Conservation (phyloP, 2,888 invertebrate species). For the Metallyticus violacea region DNA sequence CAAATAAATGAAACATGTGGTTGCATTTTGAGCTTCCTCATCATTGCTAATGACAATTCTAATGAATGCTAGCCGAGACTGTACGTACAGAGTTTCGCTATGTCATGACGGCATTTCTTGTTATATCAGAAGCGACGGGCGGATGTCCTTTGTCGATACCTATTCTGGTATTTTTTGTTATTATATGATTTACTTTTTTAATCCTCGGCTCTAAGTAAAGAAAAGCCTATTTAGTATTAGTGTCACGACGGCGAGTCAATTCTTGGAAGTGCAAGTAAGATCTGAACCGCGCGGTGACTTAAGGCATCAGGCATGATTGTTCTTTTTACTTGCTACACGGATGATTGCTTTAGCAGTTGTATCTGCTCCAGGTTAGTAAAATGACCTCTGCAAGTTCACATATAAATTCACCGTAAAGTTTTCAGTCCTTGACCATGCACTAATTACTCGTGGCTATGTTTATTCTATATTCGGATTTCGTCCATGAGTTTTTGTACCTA, state of each 20-base stretch:
- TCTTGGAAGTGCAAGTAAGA: background rate
- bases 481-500: no score
- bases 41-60: background rate
- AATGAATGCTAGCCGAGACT: background rate
- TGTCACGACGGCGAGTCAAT: background rate
- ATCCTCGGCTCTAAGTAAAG: background rate
- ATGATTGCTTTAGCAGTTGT: background rate
- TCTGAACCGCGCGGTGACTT: background rate
- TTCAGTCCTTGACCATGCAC: background rate
- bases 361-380: background rate
- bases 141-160: slow-evolving; percentile 14
- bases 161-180: background rate
- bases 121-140: background rate
- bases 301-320: background rate
- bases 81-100: background rate
- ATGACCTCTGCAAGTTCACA: background rate
- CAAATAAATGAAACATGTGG: no score
- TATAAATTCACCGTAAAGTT: no score
- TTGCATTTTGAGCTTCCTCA: background rate
- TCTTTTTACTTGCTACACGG: background rate
- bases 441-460: background rate
- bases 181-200: background rate
- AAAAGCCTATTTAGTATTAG: slow-evolving; percentile 13
- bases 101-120: slow-evolving; percentile 9
- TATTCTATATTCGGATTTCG: no score